Percentiles rank a stretch among this genome's conserved stretches.
phyloP scores from a whole-genome alignment of 2,888 invertebrate species.

The Drosophila diplacantha region DNA sequence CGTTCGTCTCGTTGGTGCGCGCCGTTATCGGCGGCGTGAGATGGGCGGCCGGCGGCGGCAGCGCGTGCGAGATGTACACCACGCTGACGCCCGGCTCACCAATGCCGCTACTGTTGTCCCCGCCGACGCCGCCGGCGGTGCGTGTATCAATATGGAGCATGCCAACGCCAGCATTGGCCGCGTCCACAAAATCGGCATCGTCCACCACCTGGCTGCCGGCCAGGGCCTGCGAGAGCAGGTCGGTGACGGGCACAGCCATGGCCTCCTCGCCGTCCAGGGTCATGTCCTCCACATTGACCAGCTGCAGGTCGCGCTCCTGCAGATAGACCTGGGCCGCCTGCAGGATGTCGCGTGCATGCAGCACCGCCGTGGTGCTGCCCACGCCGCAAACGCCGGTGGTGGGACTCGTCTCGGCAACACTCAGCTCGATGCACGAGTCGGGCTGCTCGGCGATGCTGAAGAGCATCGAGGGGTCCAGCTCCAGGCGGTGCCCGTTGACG shows the following conservation, averaged over 20 bases:
- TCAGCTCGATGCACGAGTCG: constrained; percentile 45
- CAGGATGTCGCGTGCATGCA: constrained; percentile 50
- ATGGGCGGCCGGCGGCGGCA: constrained; percentile 49
- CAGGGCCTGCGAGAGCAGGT: constrained; percentile 86
- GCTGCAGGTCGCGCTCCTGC: constrained; percentile 70
- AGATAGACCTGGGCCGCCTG: constrained; percentile 71
- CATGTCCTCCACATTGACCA: constrained; percentile 74
- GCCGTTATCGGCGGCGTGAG: constrained; percentile 71
- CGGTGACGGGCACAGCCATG: constrained; percentile 68
- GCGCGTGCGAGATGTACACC: constrained; percentile 58
- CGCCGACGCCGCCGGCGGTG: constrained; percentile 1
- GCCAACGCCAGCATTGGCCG: constrained; percentile 51
- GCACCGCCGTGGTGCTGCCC: constrained; percentile 27
- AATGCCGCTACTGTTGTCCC: not conserved
- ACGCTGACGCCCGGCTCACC: constrained; percentile 26
- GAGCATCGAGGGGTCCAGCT: constrained; percentile 46
- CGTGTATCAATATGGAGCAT: constrained; percentile 49
- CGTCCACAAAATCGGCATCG: constrained; percentile 52
- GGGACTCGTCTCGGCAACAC: constrained; percentile 19
- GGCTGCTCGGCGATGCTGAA: constrained; percentile 55
- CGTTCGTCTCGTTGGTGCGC: constrained; percentile 85
- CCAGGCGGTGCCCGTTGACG: constrained; percentile 52
- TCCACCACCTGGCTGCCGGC: constrained; percentile 79
- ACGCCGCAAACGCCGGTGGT: constrained; percentile 2
- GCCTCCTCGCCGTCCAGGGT: constrained; percentile 14